Conservation (phyloP, 2,888 invertebrate species). For the Pandemis heparana region DNA sequence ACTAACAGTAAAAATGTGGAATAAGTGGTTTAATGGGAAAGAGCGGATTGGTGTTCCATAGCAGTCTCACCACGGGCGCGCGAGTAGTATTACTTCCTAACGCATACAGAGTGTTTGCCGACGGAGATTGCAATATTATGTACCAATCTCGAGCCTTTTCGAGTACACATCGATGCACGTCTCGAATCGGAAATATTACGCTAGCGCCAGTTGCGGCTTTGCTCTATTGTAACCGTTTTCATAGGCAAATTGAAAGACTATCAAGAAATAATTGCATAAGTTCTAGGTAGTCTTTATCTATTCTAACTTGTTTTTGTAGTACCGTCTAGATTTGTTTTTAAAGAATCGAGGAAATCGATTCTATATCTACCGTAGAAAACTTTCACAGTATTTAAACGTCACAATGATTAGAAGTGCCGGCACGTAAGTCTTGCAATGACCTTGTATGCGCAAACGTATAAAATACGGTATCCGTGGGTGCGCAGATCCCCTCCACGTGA, state of each 20-base stretch:
- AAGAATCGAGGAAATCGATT: no score
- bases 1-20: constrained; percentile 12
- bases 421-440: no score
- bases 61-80: constrained; percentile 38
- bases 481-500: no score
- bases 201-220: constrained; percentile 12
- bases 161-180: constrained; percentile 21
- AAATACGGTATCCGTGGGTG: no score
- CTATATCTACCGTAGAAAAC: no score
- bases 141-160: constrained; percentile 46
- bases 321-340: not conserved
- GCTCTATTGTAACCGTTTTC: constrained; percentile 17
- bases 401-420: no score
- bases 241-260: not conserved
- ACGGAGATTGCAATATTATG: constrained; percentile 48
- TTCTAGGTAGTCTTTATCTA: not conserved
- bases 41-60: constrained; percentile 29
- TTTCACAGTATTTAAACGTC: no score
- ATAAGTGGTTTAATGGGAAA: constrained; percentile 32
- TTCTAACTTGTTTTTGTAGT: not conserved
- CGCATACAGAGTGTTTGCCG: constrained; percentile 44
- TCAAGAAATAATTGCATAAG: not conserved
- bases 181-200: constrained; percentile 34
- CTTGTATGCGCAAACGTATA: no score
- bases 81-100: constrained; percentile 44